Evolutionary conservation across 2,113 vertebrate genomes (phyloP), one percentile per base, ranked within the genome.

Genomic region (Bubalus kerabau): DNA sequence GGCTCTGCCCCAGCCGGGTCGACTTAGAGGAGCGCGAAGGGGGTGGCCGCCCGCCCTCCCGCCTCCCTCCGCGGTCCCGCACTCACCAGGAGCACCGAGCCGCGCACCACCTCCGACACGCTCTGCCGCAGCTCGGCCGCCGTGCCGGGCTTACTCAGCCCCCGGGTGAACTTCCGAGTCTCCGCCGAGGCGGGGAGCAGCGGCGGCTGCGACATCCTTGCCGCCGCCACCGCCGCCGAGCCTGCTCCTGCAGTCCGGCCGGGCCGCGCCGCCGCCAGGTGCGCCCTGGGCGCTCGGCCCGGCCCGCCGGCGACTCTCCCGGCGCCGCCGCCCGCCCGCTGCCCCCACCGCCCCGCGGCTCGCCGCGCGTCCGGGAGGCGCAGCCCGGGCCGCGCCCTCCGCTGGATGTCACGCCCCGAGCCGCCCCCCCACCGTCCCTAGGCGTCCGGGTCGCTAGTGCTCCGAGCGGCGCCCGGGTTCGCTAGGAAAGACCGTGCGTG

Each of bases 111-210:
- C 99, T 99, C 99, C 0, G 99, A 99, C 67, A 99, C 99, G 97
- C 99, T 99, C 98, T 99, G 99, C 98, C 99, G 98, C 98, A 99
- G 99, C 97, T 99, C 99, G 9, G 99, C 99, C 94, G 99, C 99
- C 26, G 99, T 99, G 97, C 99, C 99, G 8, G 99, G 99, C 98
- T 99, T 99, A 93, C 99, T 99, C 97, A 99, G 98, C 96, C 99
- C 99, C 94, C 99, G 98, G 76, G 99, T 99, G 98, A 99, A 99
- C 98, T 99, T 99, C 98, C 99, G 99, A 97, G 99, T 99, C 99
- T 99, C 99, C 95, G 99, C 95, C 90, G 96, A 91, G 92, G 95
- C 87, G 32, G 97, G 95, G 23, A 85, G 93, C 95, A 71, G 57
- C 59, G 80, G 94, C 54, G 91, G 96, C 95, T 97, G 97, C 96